These are phyloP conservation scores for Festucalex cinctus DNA, from an alignment of 2,113 vertebrate species.

Conservation along the genomic window DNA sequence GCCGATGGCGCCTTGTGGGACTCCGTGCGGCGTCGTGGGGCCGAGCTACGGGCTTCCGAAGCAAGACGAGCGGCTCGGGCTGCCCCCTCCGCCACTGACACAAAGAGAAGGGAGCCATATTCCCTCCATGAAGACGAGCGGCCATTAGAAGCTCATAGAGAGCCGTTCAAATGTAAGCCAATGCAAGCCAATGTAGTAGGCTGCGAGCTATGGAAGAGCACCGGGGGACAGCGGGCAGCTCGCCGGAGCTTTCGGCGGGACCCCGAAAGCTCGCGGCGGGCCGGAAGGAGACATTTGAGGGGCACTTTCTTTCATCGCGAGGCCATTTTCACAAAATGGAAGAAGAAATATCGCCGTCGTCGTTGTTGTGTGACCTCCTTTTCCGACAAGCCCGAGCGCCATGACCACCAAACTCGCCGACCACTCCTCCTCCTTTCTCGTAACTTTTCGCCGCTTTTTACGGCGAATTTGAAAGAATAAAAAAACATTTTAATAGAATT, in stretches of 20 bases:
- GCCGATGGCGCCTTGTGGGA: conserved; percentile 35
- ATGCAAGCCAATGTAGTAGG: conserved; percentile 71
- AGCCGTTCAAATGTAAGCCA: conserved; percentile 37
- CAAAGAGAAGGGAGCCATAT: conserved; percentile 94
- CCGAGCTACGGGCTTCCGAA: conserved; percentile 49
- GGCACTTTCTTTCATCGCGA: conserved; percentile 85
- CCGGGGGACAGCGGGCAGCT: conserved; percentile 68
- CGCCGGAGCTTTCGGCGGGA: conserved; percentile 53
- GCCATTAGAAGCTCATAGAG: conserved; percentile 85
- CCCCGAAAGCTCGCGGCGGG: conserved; percentile 67
- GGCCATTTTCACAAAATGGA: conserved; percentile 85
- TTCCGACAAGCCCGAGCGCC: conserved; percentile 78
- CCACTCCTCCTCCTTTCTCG: conserved; percentile 20
- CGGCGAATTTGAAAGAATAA: conserved; percentile 8
- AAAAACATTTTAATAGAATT: background rate
- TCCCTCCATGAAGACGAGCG: conserved; percentile 85
- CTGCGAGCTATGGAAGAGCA: conserved; percentile 73
- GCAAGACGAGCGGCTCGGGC: conserved; percentile 61
- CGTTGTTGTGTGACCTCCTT: conserved; percentile 77
- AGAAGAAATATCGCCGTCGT: conserved; percentile 84
- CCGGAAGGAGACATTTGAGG: conserved; percentile 80
- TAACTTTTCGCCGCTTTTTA: conserved; percentile 51
- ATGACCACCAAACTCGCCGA: conserved; percentile 69
- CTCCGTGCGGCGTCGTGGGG: conserved; percentile 57
- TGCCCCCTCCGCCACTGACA: conserved; percentile 81